These are phyloP conservation scores for Lycocerus yunnanus DNA, from an alignment of 2,888 invertebrate species.

Conservation along the genomic window DNA sequence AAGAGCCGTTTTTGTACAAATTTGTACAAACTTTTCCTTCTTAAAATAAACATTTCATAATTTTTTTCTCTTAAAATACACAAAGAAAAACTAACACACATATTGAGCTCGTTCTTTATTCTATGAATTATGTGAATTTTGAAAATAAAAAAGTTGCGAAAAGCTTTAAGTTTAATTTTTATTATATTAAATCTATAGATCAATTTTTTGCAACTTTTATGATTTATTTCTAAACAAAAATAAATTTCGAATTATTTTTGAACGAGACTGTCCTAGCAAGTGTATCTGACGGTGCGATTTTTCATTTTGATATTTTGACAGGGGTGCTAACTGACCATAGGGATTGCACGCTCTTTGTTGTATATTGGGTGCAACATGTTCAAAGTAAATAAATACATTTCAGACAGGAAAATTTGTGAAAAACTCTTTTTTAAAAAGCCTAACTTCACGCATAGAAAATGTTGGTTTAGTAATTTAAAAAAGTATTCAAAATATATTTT, in stretches of 20 bases:
- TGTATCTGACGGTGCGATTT: constrained; percentile 54
- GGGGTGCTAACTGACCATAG: constrained; percentile 50
- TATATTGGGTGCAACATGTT: constrained; percentile 31
- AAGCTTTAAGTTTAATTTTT: neutral
- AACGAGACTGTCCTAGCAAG: constrained; percentile 39
- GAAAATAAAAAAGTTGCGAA: neutral
- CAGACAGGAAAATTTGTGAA: constrained; percentile 4
- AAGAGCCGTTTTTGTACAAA: neutral
- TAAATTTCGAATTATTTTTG: constrained; percentile 22
- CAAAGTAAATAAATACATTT: constrained; percentile 28
- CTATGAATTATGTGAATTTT: neutral
- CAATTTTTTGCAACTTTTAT: neutral
- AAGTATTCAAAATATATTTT: neutral
- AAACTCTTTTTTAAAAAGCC: neutral
- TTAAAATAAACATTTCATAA: no score
- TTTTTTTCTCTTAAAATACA: no score
- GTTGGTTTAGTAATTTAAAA: neutral
- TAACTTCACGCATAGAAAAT: neutral
- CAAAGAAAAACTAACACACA: no score
- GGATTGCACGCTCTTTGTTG: constrained; percentile 31
- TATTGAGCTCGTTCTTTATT: no score
- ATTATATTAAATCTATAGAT: neutral
- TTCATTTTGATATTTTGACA: constrained; percentile 54
- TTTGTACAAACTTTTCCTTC: no score
- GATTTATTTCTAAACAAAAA: constrained; percentile 9